These are phyloP conservation scores for Polymixis flavicincta DNA, from an alignment of 2,888 invertebrate species.

Conservation along the genomic window DNA sequence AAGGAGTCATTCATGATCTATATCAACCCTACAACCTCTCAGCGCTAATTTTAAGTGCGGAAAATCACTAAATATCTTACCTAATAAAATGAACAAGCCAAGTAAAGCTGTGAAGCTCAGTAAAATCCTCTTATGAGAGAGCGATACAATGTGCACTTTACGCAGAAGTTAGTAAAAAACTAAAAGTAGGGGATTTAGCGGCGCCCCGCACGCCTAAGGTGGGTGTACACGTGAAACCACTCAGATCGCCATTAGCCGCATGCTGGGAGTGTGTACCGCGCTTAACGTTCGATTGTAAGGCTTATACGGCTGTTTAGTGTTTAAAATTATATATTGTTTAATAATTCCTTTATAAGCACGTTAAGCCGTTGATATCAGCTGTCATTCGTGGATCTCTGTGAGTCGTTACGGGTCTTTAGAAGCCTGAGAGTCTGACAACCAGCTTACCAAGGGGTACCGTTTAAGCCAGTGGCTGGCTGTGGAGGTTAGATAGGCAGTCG, in stretches of 20 bases:
- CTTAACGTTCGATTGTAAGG: constrained; percentile 59
- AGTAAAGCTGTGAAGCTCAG: constrained; percentile 52
- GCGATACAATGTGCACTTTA: constrained; percentile 80
- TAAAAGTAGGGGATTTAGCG: constrained; percentile 80
- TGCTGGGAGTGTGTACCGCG: constrained; percentile 65
- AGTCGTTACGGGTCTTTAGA: too few species aligned
- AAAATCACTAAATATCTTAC: constrained; percentile 13
- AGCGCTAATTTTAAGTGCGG: neutral
- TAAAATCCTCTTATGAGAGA: constrained; percentile 78
- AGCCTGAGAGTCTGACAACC: too few species aligned
- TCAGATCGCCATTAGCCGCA: constrained; percentile 81
- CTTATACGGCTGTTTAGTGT: constrained; percentile 47
- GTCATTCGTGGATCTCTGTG: too few species aligned
- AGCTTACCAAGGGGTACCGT: too few species aligned
- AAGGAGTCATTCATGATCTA: neutral
- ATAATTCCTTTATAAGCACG: too few species aligned
- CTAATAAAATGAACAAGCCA: constrained; percentile 54
- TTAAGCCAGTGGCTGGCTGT: too few species aligned
- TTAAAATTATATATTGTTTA: constrained; percentile 41
- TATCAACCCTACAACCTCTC: neutral
- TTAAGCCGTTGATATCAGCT: too few species aligned
- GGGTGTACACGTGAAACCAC: constrained; percentile 86
- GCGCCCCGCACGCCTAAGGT: constrained; percentile 79
- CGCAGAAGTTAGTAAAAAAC: constrained; percentile 81
- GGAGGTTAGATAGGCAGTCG: too few species aligned